Percentiles rank a stretch among this genome's conserved stretches.
Conservation (phyloP, 1,140 invertebrate genomes). For the Triops cancriformis region DNA sequence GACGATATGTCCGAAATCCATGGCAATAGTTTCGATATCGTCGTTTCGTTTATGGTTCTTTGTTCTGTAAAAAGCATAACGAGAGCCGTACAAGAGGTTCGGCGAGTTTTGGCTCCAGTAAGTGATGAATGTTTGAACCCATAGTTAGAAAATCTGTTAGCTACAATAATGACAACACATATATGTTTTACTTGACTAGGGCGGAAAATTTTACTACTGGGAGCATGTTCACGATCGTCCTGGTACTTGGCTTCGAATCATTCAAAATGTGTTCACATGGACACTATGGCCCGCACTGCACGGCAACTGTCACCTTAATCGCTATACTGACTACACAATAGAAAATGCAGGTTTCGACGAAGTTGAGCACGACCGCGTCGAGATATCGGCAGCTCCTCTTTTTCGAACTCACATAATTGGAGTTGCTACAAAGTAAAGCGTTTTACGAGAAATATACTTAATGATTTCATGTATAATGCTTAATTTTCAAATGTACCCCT, state of each 20-base stretch:
- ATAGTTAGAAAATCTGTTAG: no score
- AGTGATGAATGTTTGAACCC: constrained; percentile 25
- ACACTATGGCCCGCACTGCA: constrained; percentile 32
- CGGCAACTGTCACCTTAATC: constrained; percentile 34
- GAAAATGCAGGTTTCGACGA: constrained; percentile 29
- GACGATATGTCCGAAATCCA: constrained; percentile 34
- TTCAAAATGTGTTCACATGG: constrained; percentile 32
- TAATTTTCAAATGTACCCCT: no score
- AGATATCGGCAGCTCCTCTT: constrained; percentile 3
- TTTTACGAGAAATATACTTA: no score
- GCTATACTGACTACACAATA: constrained; percentile 30
- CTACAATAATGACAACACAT: no score
- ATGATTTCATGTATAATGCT: no score
- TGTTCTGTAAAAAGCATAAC: constrained; percentile 35
- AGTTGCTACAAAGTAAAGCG: no score
- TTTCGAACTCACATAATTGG: no score
- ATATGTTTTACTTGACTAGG: constrained; percentile 27
- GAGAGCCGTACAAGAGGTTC: constrained; percentile 35
- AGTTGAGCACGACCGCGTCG: constrained; percentile 31
- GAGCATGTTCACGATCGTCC: constrained; percentile 33
- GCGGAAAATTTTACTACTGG: constrained; percentile 35
- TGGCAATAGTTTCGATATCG: constrained; percentile 34
- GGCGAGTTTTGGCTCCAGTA: constrained; percentile 37
- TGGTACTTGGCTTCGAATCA: constrained; percentile 23
- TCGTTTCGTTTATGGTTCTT: constrained; percentile 36